Percentiles rank a stretch among this genome's conserved stretches.
phyloP scores from a whole-genome alignment of 2,113 vertebrate genomes.

The Eubucco bourcierii region DNA sequence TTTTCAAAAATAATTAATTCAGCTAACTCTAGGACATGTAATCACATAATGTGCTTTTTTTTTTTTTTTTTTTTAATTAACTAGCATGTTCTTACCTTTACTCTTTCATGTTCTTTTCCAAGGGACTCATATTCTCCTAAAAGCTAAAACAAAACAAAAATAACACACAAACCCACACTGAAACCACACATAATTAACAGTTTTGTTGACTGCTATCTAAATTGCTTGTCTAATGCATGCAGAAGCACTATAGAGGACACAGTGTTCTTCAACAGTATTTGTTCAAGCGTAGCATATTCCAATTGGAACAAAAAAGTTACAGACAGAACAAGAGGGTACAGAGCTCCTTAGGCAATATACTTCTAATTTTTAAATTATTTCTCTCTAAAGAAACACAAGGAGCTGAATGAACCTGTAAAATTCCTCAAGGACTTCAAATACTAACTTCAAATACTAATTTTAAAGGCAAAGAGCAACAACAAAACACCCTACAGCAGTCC shows the following conservation, averaged over 20 bases:
- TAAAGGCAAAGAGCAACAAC: too few species aligned
- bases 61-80: neutral
- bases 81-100: constrained; percentile 81
- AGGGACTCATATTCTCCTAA: constrained; percentile 89
- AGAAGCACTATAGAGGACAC: neutral
- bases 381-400: neutral
- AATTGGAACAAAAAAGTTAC: neutral
- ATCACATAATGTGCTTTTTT: neutral
- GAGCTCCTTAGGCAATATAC: neutral
- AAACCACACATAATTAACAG: neutral
- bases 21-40: neutral
- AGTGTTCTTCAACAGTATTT: neutral
- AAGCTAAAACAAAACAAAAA: constrained; percentile 77
- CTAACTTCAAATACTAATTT: too few species aligned
- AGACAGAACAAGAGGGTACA: neutral
- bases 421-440: neutral
- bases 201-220: neutral
- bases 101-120: constrained; percentile 85
- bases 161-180: neutral
- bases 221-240: neutral
- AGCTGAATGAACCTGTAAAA: neutral
- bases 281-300: neutral
- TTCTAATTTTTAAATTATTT: neutral
- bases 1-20: neutral
- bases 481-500: too few species aligned